phyloP scores from a whole-genome alignment of 2,888 invertebrate species.

The Petrolisthes cinctipes region DNA sequence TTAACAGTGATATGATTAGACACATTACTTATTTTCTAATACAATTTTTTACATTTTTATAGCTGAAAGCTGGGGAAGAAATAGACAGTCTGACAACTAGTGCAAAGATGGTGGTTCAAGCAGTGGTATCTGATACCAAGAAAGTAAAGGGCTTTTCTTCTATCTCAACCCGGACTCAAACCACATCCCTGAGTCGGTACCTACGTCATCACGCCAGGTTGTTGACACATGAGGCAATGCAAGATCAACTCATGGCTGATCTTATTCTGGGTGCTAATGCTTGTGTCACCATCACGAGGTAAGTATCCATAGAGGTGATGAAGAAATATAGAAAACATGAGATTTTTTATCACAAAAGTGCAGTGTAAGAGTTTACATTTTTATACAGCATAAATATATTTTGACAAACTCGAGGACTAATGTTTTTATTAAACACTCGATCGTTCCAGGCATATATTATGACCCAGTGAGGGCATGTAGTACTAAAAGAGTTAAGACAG shows the following conservation, averaged over 20 bases:
- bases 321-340: no score
- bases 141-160: not conserved
- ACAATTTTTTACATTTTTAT: not conserved
- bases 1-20: no score
- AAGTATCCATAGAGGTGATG: not conserved
- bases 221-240: constrained; percentile 19
- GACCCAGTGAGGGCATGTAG: no score
- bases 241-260: constrained; percentile 35
- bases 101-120: constrained; percentile 11
- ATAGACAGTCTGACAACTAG: not conserved
- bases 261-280: constrained; percentile 22
- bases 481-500: no score
- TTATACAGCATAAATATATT: no score
- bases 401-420: no score
- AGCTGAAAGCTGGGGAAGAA: constrained; percentile 22
- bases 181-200: constrained; percentile 21
- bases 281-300: constrained; percentile 44
- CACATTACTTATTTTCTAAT: no score
- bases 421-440: no score
- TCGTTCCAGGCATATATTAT: no score
- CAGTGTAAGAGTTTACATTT: no score
- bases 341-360: no score
- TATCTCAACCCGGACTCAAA: not conserved
- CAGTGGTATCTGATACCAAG: constrained; percentile 6
- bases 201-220: not conserved